A percentile compares a stretch with the other conserved stretches of the same genome.
These are phyloP conservation scores for Bubalus kerabau DNA, from an alignment of 2,113 vertebrate genomes.

Conservation along the genomic window DNA sequence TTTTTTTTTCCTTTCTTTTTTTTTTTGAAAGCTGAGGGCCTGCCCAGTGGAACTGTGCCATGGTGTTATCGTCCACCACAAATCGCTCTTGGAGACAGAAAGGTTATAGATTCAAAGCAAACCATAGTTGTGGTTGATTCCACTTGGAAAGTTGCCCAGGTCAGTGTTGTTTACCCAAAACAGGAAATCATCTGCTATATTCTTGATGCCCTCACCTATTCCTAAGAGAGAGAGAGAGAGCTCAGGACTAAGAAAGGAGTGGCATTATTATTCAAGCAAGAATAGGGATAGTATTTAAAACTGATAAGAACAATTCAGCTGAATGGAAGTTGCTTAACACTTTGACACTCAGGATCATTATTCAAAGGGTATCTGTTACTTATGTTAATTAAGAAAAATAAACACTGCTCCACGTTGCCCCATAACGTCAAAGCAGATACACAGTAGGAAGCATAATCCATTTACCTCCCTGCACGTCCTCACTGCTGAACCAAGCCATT, in stretches of 20 bases:
- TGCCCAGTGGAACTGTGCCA: neutral
- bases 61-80: neutral
- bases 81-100: neutral
- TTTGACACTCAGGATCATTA: neutral
- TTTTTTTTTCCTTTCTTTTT: too few species aligned
- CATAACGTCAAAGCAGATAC: neutral
- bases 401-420: neutral
- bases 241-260: neutral
- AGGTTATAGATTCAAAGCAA: neutral
- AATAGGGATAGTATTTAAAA: neutral
- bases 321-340: neutral
- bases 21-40: neutral
- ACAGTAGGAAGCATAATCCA: neutral
- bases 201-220: neutral
- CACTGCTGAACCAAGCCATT: neutral
- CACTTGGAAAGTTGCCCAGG: neutral
- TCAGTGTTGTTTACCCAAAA: neutral
- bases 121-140: neutral
- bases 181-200: neutral
- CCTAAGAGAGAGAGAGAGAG: neutral
- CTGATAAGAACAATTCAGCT: neutral
- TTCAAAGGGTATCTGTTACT: neutral
- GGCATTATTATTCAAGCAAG: neutral
- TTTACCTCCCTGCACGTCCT: neutral
- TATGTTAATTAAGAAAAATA: constrained; percentile 17